Percentiles rank a stretch among this genome's conserved stretches.
Evolutionary conservation across 2,113 vertebrate genomes (phyloP).

Genomic region (Coptodon bakossiorum): DNA sequence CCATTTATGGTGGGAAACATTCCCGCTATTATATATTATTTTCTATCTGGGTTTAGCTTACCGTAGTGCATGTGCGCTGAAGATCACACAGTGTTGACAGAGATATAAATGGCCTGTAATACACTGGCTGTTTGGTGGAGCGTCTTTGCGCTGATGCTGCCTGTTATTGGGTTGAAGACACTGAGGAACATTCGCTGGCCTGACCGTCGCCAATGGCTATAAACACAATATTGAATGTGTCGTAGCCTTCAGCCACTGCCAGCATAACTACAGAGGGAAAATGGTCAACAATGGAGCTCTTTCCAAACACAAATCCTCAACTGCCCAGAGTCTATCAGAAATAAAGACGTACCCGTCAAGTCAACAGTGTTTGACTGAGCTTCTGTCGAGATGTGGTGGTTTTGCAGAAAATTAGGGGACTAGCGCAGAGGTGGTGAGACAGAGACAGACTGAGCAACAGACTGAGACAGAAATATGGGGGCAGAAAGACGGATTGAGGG

Average conservation of each 20-base stretch:
- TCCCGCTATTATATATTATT: not conserved
- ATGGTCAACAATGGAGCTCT: slow-evolving; percentile 28
- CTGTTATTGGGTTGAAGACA: slow-evolving; percentile 45
- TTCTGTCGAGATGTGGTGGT: slow-evolving; percentile 6
- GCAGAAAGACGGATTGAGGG: slow-evolving; percentile 50
- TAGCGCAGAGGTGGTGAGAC: slow-evolving; percentile 2
- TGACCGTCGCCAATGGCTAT: slow-evolving; percentile 54
- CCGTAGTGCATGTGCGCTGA: slow-evolving; percentile 22
- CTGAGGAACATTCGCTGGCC: slow-evolving; percentile 51
- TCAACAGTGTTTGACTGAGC: slow-evolving; percentile 35
- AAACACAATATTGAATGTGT: slow-evolving; percentile 67
- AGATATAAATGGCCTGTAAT: slow-evolving; percentile 40
- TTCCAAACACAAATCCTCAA: slow-evolving; percentile 45
- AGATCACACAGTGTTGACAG: slow-evolving; percentile 24
- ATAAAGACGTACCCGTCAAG: slow-evolving; percentile 32
- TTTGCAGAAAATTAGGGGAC: slow-evolving; percentile 3
- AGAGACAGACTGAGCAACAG: slow-evolving; percentile 53
- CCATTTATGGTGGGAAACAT: not conserved
- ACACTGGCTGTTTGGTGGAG: slow-evolving; percentile 32
- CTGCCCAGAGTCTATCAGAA: slow-evolving; percentile 21
- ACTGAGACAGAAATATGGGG: slow-evolving; percentile 48
- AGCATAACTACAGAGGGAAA: slow-evolving; percentile 46
- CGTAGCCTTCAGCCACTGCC: slow-evolving; percentile 57
- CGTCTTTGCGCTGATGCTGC: slow-evolving; percentile 20
- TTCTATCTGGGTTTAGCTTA: slow-evolving; percentile 28